A percentile compares a stretch with the other conserved stretches of the same genome.
Evolutionary conservation across 1,140 invertebrate genomes (phyloP).

Genomic region (Himalopsyche phryganea): DNA sequence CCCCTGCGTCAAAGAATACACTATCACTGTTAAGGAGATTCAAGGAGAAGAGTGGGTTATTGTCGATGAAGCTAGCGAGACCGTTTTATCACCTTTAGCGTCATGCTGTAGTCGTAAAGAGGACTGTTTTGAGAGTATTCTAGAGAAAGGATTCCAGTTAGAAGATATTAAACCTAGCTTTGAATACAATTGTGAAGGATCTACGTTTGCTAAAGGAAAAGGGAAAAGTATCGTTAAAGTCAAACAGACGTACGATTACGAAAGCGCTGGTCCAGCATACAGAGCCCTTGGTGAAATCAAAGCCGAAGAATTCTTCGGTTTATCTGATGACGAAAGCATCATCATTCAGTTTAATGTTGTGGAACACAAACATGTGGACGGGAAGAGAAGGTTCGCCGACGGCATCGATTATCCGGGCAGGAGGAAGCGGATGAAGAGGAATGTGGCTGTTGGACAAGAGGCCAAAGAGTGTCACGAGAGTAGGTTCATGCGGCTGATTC

Average conservation of each 20-base stretch:
- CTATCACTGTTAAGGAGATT: slow-evolving; percentile 1
- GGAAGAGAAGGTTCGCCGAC: slow-evolving; percentile 3
- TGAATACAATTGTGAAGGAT: too few relatives aligned
- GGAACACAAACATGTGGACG: slow-evolving; percentile 16
- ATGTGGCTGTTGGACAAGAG: slow-evolving; percentile 32
- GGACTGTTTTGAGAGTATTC: too few relatives aligned
- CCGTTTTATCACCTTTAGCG: slow-evolving; percentile 4
- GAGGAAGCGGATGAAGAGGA: slow-evolving; percentile 7
- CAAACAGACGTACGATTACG: too few relatives aligned
- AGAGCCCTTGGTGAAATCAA: not conserved
- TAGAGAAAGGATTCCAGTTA: too few relatives aligned
- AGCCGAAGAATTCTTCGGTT: slow-evolving; percentile 20
- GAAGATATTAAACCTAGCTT: too few relatives aligned
- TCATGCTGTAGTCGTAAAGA: not conserved
- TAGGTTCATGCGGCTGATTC: slow-evolving; percentile 1
- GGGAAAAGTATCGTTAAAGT: too few relatives aligned
- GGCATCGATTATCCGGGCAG: slow-evolving; percentile 21
- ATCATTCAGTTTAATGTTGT: slow-evolving; percentile 27
- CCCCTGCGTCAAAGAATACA: slow-evolving; percentile 7
- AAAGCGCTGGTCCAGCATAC: too few relatives aligned
- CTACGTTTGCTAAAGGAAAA: too few relatives aligned
- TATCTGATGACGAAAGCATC: slow-evolving; percentile 21
- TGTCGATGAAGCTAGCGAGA: slow-evolving; percentile 40
- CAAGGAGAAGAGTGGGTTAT: slow-evolving; percentile 31
- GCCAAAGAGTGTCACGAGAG: slow-evolving; percentile 32